phyloP scores from a whole-genome alignment of 1,140 invertebrate species.

The Drosophila cardini region DNA sequence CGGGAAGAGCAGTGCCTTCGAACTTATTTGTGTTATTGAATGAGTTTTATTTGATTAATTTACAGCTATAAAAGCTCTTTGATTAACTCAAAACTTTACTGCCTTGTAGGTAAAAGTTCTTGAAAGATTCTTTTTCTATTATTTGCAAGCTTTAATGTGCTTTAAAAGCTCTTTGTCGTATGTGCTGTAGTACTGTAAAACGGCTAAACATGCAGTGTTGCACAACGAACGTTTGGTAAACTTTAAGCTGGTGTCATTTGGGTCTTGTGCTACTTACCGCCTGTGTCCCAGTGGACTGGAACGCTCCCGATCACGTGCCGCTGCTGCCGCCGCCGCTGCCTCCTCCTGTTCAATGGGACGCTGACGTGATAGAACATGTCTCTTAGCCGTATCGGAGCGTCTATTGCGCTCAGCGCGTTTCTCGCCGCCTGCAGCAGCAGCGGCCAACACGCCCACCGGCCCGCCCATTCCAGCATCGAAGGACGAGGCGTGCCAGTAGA shows the following conservation, averaged over 20 bases:
- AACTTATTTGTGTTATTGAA: too few species aligned
- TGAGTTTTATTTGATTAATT: too few species aligned
- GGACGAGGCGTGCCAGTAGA: slow-evolving; percentile 84
- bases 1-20: too few species aligned
- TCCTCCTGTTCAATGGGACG: slow-evolving; percentile 89
- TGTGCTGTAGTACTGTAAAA: slow-evolving; percentile 1
- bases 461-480: slow-evolving; percentile 86
- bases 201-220: slow-evolving; percentile 4
- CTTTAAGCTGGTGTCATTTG: background rate
- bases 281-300: slow-evolving; percentile 75
- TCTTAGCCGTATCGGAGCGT: slow-evolving; percentile 88
- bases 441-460: slow-evolving; percentile 79
- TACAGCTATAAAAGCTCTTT: too few species aligned
- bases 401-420: slow-evolving; percentile 80
- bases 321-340: slow-evolving; percentile 36
- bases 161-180: background rate
- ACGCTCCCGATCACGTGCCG: slow-evolving; percentile 54
- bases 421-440: slow-evolving; percentile 56
- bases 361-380: slow-evolving; percentile 91
- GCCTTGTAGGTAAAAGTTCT: too few species aligned
- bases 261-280: slow-evolving; percentile 50
- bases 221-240: background rate
- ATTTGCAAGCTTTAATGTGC: background rate
- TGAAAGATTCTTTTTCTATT: background rate
- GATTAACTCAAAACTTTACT: too few species aligned